Percentiles rank a stretch among this genome's conserved stretches.
Evolutionary conservation across 2,797 vertebrate genomes (phyloP).

Genomic region (Eutrigla gurnardus): DNA sequence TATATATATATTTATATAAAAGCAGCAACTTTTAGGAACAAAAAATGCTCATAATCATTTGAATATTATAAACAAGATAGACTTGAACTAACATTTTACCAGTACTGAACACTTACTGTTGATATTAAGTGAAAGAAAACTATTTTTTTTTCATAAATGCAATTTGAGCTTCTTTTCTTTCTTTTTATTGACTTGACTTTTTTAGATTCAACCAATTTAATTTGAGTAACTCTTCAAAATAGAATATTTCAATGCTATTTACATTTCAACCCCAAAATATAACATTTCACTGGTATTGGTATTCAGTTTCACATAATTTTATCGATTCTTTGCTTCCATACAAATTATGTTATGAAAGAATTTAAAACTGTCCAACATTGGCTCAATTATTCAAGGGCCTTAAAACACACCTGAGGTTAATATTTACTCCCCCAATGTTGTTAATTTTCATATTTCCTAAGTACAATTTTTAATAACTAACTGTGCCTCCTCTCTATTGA

Average conservation of each 20-base stretch:
- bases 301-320: not conserved
- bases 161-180: not conserved
- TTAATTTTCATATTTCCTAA: not conserved
- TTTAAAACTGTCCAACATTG: not conserved
- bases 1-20: not conserved
- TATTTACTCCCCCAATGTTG: not conserved
- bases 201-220: not conserved
- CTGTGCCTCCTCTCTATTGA: not conserved
- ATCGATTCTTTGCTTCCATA: not conserved
- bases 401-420: not conserved
- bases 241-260: not conserved
- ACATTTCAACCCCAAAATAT: not conserved
- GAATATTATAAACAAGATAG: no score
- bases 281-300: not conserved
- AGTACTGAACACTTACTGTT: no score
- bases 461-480: not conserved
- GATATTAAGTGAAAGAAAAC: no score
- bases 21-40: no score
- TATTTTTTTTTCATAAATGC: not conserved
- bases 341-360: not conserved
- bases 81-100: no score
- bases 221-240: not conserved
- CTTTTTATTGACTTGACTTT: not conserved
- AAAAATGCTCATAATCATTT: no score
- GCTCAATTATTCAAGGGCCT: constrained; percentile 12